Conservation (phyloP, 1,140 invertebrate genomes). For the Drosophila nigromelanica region DNA sequence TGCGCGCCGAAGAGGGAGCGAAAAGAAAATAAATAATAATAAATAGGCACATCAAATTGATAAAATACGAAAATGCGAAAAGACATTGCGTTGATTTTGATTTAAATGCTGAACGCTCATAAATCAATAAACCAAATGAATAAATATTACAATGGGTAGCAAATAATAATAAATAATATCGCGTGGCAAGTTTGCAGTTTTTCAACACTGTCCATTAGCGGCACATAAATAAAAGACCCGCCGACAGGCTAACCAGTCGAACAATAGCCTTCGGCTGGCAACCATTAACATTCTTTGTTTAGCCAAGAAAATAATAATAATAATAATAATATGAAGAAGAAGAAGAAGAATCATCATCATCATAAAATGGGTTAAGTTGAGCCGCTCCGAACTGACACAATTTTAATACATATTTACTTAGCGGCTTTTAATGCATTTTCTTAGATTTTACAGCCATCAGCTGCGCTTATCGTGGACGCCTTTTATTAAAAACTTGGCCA, state of each 20-base stretch:
- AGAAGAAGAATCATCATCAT: slow-evolving; percentile 59
- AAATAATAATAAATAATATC: slow-evolving; percentile 69
- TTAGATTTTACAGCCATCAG: slow-evolving; percentile 51
- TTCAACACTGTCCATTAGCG: slow-evolving; percentile 71
- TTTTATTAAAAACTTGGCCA: slow-evolving; percentile 66
- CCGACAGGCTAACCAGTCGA: slow-evolving; percentile 14
- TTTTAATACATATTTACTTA: slow-evolving; percentile 77
- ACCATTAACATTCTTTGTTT: slow-evolving; percentile 74
- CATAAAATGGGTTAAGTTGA: slow-evolving; percentile 67
- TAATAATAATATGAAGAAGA: slow-evolving; percentile 67
- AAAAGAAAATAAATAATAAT: slow-evolving; percentile 66
- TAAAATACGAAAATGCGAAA: slow-evolving; percentile 46
- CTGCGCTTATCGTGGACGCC: slow-evolving; percentile 2
- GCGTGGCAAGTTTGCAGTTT: slow-evolving; percentile 50
- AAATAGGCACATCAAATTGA: slow-evolving; percentile 76
- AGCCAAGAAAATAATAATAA: slow-evolving; percentile 61
- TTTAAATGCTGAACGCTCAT: slow-evolving; percentile 61
- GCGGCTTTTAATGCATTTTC: slow-evolving; percentile 66
- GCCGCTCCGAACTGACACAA: slow-evolving; percentile 51
- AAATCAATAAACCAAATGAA: slow-evolving; percentile 77
- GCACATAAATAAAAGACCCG: slow-evolving; percentile 60
- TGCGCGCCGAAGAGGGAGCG: slow-evolving; percentile 3
- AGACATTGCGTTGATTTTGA: slow-evolving; percentile 65
- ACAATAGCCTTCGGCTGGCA: slow-evolving; percentile 24
- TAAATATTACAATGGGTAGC: slow-evolving; percentile 64